phyloP scores from a whole-genome alignment of 2,113 vertebrate species.

The Pteronura brasiliensis region DNA sequence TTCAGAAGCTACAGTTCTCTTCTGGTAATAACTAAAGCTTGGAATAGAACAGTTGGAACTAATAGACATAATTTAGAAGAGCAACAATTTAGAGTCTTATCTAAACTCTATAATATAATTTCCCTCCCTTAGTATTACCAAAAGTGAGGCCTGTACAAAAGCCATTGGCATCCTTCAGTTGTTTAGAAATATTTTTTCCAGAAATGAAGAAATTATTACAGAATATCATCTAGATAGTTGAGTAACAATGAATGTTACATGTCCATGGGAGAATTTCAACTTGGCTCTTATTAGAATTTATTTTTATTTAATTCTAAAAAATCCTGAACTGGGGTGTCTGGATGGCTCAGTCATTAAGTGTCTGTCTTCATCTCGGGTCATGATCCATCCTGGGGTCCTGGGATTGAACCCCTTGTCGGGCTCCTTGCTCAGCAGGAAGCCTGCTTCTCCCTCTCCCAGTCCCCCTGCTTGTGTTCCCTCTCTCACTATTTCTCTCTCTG shows the following conservation, averaged over 20 bases:
- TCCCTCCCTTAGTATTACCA: neutral
- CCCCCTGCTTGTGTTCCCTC: no score
- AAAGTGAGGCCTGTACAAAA: conserved; percentile 53
- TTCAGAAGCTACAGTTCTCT: neutral
- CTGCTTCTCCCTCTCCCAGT: no score
- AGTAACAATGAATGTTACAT: conserved; percentile 60
- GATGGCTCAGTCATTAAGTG: no score
- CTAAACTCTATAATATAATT: neutral
- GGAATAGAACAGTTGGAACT: conserved; percentile 5
- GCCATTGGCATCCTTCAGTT: conserved; percentile 43
- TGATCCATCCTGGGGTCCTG: no score
- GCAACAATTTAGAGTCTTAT: conserved; percentile 21
- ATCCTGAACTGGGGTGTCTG: neutral
- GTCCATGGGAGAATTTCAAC: conserved; percentile 31
- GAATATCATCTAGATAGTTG: conserved; percentile 53
- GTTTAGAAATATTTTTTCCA: conserved; percentile 58
- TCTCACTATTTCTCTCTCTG: no score
- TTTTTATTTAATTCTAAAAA: conserved; percentile 47
- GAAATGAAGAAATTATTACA: conserved; percentile 66
- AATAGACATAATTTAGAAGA: conserved; percentile 13
- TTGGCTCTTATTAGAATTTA: conserved; percentile 22
- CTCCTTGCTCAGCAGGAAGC: no score
- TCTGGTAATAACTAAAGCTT: neutral
- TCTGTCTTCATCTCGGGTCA: no score
- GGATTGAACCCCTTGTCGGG: no score